These are phyloP conservation scores for Hemiprocne comata DNA, from an alignment of 2,113 vertebrate genomes.

Conservation along the genomic window DNA sequence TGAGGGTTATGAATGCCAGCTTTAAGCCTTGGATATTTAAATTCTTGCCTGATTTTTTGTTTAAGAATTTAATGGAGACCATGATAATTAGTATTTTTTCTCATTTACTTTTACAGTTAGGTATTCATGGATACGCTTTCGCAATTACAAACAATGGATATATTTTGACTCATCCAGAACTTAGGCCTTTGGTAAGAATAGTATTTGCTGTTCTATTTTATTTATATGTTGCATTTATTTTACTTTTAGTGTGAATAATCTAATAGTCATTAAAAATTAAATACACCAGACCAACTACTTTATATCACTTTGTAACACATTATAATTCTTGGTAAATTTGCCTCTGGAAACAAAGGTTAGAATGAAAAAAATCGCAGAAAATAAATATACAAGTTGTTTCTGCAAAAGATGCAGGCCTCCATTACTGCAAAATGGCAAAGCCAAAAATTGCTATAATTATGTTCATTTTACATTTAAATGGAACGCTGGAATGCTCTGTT, in stretches of 20 bases:
- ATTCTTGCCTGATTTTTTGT: slow-evolving; percentile 62
- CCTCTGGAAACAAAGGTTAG: not conserved
- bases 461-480: slow-evolving; percentile 40
- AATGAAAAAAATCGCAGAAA: not conserved
- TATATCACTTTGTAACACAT: not conserved
- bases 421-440: slow-evolving; percentile 44
- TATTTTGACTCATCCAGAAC: slow-evolving; percentile 96
- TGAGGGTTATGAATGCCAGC: slow-evolving; percentile 56
- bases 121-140: slow-evolving; percentile 98
- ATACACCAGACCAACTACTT: not conserved
- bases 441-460: slow-evolving; percentile 65
- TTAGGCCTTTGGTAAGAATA: slow-evolving; percentile 93
- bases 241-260: not conserved
- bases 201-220: not conserved
- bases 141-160: slow-evolving; percentile 99
- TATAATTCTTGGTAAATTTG: not conserved
- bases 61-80: slow-evolving; percentile 37
- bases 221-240: not conserved
- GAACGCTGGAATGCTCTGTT: slow-evolving; percentile 40
- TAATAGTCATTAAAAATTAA: not conserved
- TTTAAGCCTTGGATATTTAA: slow-evolving; percentile 61
- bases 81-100: slow-evolving; percentile 64
- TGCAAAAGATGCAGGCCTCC: not conserved
- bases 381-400: slow-evolving; percentile 1
- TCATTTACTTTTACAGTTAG: slow-evolving; percentile 82